Evolutionary conservation across 2,113 vertebrate species (phyloP).

Genomic region (Phylloscopus trochilus): DNA sequence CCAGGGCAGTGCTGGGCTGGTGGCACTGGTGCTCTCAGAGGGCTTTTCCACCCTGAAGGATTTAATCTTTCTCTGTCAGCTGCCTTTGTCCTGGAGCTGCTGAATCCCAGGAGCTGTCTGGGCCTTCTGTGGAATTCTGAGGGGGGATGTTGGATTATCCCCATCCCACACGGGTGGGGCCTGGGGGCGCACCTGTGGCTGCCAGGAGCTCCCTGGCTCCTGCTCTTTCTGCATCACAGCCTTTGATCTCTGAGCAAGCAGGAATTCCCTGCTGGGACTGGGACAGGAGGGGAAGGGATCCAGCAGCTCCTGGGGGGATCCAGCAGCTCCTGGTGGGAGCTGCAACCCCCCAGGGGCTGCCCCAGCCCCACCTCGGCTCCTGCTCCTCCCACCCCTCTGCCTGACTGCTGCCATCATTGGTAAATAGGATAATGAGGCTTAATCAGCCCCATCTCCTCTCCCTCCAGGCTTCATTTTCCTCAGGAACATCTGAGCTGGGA

Average conservation of each 20-base stretch:
- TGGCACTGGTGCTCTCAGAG: not conserved
- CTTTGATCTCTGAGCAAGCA: accelerated
- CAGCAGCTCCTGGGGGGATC: too few species aligned
- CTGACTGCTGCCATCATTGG: not conserved
- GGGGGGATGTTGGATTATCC: too few species aligned
- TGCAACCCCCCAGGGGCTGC: accelerated
- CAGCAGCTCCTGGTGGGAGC: accelerated
- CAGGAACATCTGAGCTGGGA: not conserved
- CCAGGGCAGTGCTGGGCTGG: not conserved
- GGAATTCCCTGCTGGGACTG: not conserved
- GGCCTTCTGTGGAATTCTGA: accelerated
- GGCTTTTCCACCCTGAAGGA: not conserved
- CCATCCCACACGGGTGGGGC: too few species aligned
- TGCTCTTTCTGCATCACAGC: accelerated
- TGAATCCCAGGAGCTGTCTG: accelerated
- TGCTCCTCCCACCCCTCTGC: not conserved
- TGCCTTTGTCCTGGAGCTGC: not conserved
- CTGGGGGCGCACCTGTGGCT: not conserved
- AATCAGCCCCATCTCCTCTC: constrained; percentile 13
- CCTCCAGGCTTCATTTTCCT: not conserved
- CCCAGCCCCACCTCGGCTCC: not conserved
- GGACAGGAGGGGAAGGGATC: not conserved
- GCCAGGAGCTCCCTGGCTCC: not conserved
- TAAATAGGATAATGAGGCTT: constrained; percentile 12
- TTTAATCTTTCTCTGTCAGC: accelerated